phyloP scores from a whole-genome alignment of 1,140 invertebrate species.

The Stenopsyche tienmushanensis region DNA sequence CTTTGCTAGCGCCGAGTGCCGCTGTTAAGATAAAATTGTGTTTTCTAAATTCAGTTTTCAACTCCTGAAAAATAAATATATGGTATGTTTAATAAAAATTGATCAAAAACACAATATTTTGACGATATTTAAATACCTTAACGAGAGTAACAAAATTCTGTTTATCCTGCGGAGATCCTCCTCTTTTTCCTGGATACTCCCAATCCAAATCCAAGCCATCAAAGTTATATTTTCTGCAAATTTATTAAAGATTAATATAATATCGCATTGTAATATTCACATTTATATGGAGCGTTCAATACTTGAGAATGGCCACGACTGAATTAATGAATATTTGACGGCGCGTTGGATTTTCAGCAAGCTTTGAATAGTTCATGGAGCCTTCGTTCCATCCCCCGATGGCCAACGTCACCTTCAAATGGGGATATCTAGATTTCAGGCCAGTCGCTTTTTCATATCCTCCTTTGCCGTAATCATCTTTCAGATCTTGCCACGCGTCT shows the following conservation, averaged over 20 bases:
- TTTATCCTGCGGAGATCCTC: slow-evolving; percentile 71
- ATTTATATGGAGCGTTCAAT: slow-evolving; percentile 30
- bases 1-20: slow-evolving; percentile 71
- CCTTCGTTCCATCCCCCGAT: slow-evolving; percentile 91
- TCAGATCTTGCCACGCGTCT: slow-evolving; percentile 77
- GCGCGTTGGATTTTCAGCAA: slow-evolving; percentile 61
- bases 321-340: slow-evolving; percentile 67
- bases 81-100: slow-evolving; percentile 2
- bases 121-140: slow-evolving; percentile 56
- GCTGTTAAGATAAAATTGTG: slow-evolving; percentile 62
- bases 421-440: slow-evolving; percentile 68
- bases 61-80: slow-evolving; percentile 49
- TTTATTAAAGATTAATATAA: background rate
- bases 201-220: slow-evolving; percentile 84
- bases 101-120: background rate
- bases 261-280: background rate
- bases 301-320: slow-evolving; percentile 65
- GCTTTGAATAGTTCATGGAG: slow-evolving; percentile 73
- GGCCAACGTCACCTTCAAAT: slow-evolving; percentile 74
- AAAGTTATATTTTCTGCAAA: slow-evolving; percentile 69
- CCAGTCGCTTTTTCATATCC: slow-evolving; percentile 68
- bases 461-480: slow-evolving; percentile 71
- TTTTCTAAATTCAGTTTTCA: slow-evolving; percentile 61
- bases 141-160: slow-evolving; percentile 74
- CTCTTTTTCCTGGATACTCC: slow-evolving; percentile 79